Conservation (phyloP, 1,140 invertebrate species). For the Caerostris extrusa region DNA sequence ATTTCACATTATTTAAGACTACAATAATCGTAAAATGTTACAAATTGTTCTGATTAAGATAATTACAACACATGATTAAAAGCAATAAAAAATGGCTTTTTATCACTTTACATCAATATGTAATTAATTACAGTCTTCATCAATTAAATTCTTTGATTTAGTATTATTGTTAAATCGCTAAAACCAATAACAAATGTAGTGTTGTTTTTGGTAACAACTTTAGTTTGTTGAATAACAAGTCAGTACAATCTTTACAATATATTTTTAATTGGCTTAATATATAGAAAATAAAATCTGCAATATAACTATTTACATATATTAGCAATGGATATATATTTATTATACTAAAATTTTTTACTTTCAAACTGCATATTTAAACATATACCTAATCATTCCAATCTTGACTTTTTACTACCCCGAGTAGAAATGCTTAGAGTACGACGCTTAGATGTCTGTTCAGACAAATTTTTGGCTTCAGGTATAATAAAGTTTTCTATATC, state of each 20-base stretch:
- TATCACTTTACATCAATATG: too few species aligned
- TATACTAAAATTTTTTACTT: background rate
- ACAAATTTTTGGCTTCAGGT: constrained; percentile 78
- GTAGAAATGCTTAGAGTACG: constrained; percentile 31
- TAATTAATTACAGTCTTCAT: too few species aligned
- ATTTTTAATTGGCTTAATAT: background rate
- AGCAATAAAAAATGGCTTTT: too few species aligned
- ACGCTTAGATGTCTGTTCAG: constrained; percentile 10
- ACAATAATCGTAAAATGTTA: too few species aligned
- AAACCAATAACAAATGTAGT: too few species aligned
- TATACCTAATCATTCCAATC: background rate
- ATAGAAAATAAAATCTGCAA: background rate
- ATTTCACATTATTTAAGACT: too few species aligned
- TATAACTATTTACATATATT: background rate
- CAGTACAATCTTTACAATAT: background rate
- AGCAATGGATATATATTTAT: background rate
- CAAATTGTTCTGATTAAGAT: too few species aligned
- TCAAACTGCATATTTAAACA: background rate
- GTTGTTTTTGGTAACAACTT: too few species aligned
- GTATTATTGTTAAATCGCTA: too few species aligned
- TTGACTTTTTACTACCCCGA: constrained; percentile 49
- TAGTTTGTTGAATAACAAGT: too few species aligned
- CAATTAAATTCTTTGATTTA: too few species aligned
- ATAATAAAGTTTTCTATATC: constrained; percentile 82
- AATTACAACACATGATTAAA: too few species aligned